A percentile compares a stretch with the other conserved stretches of the same genome.
phyloP scores from a whole-genome alignment of 2,113 vertebrate genomes.

The Xyrauchen texanus region DNA sequence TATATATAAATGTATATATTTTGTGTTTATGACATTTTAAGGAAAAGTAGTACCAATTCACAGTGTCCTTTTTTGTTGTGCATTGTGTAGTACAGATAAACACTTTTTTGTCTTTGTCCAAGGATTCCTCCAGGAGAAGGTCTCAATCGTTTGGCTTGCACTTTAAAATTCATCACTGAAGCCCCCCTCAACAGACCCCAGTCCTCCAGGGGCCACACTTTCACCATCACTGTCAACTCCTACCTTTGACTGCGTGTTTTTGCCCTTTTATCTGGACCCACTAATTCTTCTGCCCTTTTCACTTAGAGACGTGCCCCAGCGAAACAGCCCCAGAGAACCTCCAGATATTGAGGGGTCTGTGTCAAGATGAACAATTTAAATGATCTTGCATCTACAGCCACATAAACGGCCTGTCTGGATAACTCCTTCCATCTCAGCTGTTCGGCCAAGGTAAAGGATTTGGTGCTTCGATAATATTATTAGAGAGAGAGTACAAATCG shows the following conservation, averaged over 20 bases:
- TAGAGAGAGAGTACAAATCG: slow-evolving; percentile 85
- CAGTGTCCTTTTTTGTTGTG: not conserved
- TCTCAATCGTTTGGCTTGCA: slow-evolving; percentile 74
- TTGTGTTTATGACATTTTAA: too few relatives aligned
- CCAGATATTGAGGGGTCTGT: slow-evolving; percentile 91
- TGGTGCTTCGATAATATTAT: slow-evolving; percentile 95
- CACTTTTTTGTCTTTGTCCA: slow-evolving; percentile 75
- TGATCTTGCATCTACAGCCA: slow-evolving; percentile 83
- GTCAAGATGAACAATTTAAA: slow-evolving; percentile 95
- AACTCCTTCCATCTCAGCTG: slow-evolving; percentile 90
- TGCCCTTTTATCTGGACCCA: slow-evolving; percentile 92
- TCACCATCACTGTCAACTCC: slow-evolving; percentile 97
- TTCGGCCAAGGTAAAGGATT: slow-evolving; percentile 86
- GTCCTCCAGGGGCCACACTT: slow-evolving; percentile 90
- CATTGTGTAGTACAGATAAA: slow-evolving; percentile 51
- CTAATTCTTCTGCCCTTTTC: slow-evolving; percentile 81
- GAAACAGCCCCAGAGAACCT: slow-evolving; percentile 70
- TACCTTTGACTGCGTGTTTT: slow-evolving; percentile 95
- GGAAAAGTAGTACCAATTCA: not conserved
- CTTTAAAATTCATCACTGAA: slow-evolving; percentile 93
- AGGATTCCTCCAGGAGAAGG: slow-evolving; percentile 66
- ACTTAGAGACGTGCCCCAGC: slow-evolving; percentile 53
- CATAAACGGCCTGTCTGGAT: slow-evolving; percentile 84
- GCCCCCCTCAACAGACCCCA: slow-evolving; percentile 71
- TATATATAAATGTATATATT: too few relatives aligned